Conservation (phyloP, 2,888 invertebrate genomes). For the Ichneumoninae sp. region DNA sequence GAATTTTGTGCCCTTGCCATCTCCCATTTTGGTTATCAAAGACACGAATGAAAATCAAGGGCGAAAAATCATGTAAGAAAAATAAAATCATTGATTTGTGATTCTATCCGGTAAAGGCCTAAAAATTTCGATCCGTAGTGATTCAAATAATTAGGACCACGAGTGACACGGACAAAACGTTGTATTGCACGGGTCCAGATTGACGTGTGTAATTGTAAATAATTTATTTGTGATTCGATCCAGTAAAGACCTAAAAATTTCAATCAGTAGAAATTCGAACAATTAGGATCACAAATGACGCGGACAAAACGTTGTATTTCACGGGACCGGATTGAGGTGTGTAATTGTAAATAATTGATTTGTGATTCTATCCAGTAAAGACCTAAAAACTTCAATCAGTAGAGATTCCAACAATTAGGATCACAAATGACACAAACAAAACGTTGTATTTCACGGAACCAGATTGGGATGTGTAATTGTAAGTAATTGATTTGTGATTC, state of each 20-base stretch:
- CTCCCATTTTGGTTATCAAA: no score
- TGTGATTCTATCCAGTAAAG: no score
- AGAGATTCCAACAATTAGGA: not conserved
- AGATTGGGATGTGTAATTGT: conserved; percentile 21
- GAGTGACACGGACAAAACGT: not conserved
- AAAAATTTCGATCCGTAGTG: not conserved
- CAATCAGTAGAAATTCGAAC: not conserved
- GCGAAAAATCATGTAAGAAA: no score
- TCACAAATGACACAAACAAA: conserved; percentile 4
- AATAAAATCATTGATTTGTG: no score
- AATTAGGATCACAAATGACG: not conserved
- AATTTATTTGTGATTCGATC: no score
- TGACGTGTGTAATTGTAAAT: conserved; percentile 14
- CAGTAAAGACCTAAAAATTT: no score
- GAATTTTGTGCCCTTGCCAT: no score
- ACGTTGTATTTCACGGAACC: not conserved
- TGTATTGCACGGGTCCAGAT: not conserved
- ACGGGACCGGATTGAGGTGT: not conserved
- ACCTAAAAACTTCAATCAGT: not conserved
- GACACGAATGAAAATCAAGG: no score
- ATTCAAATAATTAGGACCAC: not conserved
- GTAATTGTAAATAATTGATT: conserved; percentile 10
- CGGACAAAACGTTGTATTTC: conserved; percentile 3
- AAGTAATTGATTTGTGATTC: no score
- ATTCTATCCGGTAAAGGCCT: no score